phyloP scores from a whole-genome alignment of 2,113 vertebrate genomes.

The Etheostoma spectabile region DNA sequence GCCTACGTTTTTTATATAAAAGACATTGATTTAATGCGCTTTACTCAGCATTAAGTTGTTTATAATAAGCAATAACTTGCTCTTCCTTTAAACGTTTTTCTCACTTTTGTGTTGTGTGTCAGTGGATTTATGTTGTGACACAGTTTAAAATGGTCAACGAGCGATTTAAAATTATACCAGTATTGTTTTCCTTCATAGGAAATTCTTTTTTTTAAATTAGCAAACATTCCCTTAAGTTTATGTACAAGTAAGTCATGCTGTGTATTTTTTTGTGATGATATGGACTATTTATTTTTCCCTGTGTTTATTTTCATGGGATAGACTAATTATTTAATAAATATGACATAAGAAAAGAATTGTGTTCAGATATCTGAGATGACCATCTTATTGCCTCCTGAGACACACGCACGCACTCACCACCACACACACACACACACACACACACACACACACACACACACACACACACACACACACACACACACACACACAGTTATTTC shows the following conservation, averaged over 20 bases:
- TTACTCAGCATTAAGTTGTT: conserved; percentile 90
- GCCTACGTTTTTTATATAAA: background rate
- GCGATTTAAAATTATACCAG: conserved; percentile 27
- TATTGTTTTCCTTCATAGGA: conserved; percentile 45
- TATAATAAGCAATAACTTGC: conserved; percentile 94
- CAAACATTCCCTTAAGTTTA: conserved; percentile 89
- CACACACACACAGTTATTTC: background rate
- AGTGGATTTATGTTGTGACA: conserved; percentile 74
- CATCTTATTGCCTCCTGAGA: conserved; percentile 4
- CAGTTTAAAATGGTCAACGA: conserved; percentile 49
- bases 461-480: conserved; percentile 28
- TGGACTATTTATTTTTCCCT: conserved; percentile 94
- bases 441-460: background rate
- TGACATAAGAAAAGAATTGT: conserved; percentile 90
- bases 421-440: conserved; percentile 29
- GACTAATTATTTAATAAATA: conserved; percentile 99
- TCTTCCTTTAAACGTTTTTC: conserved; percentile 88
- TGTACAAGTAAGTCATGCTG: conserved; percentile 89
- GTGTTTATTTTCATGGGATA: conserved; percentile 94
- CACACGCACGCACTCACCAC: conserved; percentile 25
- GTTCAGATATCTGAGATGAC: conserved; percentile 25
- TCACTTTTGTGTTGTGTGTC: conserved; percentile 86
- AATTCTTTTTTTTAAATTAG: conserved; percentile 86
- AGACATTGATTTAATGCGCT: conserved; percentile 29
- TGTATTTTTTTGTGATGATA: conserved; percentile 95